These are phyloP conservation scores for Trichoplusia ni DNA, from an alignment of 1,140 invertebrate genomes.

Conservation along the genomic window DNA sequence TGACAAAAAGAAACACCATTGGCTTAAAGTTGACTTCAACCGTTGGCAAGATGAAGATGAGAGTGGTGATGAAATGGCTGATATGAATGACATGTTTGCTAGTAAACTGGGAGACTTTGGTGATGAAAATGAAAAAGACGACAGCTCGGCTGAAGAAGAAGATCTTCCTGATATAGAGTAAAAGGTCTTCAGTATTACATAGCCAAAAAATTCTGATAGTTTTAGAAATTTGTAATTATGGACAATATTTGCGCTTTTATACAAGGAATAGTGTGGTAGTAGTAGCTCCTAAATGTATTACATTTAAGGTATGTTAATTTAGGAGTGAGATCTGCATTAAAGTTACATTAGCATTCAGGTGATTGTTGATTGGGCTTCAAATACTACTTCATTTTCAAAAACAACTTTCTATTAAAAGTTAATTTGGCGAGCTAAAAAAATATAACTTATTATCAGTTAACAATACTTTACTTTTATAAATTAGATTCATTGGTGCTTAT, in stretches of 20 bases:
- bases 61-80: conserved; percentile 61
- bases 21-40: conserved; percentile 98
- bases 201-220: conserved; percentile 38
- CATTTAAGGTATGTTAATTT: background rate
- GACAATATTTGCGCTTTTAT: conserved; percentile 46
- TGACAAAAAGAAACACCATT: conserved; percentile 95
- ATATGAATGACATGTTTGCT: conserved; percentile 63
- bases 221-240: conserved; percentile 35
- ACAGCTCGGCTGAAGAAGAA: conserved; percentile 68
- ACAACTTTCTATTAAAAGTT: too few species aligned
- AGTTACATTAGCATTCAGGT: too few species aligned
- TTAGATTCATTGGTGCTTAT: too few species aligned
- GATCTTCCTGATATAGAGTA: conserved; percentile 69
- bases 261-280: conserved; percentile 31
- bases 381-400: too few species aligned
- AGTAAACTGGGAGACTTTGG: conserved; percentile 54
- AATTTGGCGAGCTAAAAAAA: too few species aligned
- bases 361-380: too few species aligned
- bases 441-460: too few species aligned
- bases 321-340: background rate
- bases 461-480: too few species aligned
- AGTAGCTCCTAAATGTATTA: conserved; percentile 16
- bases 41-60: conserved; percentile 97
- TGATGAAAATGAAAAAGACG: conserved; percentile 62
- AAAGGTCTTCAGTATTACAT: conserved; percentile 32